Evolutionary conservation across 2,797 vertebrate species (phyloP).

Genomic region (Peromyscus attwateri): DNA sequence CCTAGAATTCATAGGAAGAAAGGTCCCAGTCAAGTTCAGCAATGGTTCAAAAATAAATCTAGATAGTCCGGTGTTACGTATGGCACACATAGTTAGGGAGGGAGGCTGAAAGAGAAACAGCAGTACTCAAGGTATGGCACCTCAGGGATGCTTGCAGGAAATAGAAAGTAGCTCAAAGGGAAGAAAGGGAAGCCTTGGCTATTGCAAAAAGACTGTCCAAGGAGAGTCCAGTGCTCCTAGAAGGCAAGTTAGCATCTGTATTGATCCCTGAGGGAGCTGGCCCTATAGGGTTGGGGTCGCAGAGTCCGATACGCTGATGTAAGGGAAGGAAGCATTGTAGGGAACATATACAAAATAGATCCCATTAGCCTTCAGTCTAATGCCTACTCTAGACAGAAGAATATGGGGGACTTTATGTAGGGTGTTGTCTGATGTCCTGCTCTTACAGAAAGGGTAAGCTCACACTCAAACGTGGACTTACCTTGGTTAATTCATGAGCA

Average conservation of each 20-base stretch:
- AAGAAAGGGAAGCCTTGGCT: not conserved
- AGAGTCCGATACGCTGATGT: not conserved
- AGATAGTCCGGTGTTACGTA: not conserved
- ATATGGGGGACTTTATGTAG: not conserved
- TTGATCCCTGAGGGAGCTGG: not conserved
- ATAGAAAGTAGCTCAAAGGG: not conserved
- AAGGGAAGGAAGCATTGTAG: not conserved
- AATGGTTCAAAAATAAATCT: not conserved
- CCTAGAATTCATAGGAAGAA: not conserved
- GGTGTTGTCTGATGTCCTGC: not conserved
- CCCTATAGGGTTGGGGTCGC: not conserved
- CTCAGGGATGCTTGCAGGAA: not conserved
- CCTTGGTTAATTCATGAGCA: not conserved
- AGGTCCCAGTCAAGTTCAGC: not conserved
- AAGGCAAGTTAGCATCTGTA: not conserved
- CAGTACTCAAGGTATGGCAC: not conserved
- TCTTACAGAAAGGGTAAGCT: not conserved
- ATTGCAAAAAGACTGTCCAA: not conserved
- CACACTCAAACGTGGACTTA: not conserved
- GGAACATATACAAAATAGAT: slow-evolving; percentile 2
- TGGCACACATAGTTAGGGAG: not conserved
- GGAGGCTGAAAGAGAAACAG: not conserved
- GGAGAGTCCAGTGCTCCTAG: not conserved
- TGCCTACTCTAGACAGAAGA: not conserved
- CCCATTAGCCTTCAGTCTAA: not conserved